These are phyloP conservation scores for Patella depressa DNA, from an alignment of 2,888 invertebrate genomes.

Conservation along the genomic window DNA sequence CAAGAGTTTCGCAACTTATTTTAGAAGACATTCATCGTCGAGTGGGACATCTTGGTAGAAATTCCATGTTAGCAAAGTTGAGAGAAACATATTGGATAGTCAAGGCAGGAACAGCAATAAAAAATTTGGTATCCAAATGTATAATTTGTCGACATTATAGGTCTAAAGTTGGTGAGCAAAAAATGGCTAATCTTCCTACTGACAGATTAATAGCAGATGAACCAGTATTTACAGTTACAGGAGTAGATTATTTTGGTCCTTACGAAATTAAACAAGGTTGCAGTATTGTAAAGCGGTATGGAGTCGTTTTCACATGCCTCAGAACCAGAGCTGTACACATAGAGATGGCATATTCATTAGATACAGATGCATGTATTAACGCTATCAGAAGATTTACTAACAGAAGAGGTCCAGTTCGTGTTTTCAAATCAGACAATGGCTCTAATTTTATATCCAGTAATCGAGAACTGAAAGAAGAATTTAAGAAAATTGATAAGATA, in stretches of 20 bases:
- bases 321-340: slow-evolving; percentile 29
- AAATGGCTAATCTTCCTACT: slow-evolving; percentile 18
- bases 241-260: slow-evolving; percentile 33
- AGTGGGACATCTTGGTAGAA: too few species aligned
- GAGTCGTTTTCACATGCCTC: slow-evolving; percentile 33
- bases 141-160: slow-evolving; percentile 6
- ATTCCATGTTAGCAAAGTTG: too few species aligned
- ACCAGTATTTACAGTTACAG: slow-evolving; percentile 21
- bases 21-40: too few species aligned
- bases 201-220: slow-evolving; percentile 12
- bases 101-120: slow-evolving; percentile 32
- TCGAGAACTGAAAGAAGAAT: slow-evolving; percentile 26
- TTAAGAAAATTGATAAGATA: slow-evolving; percentile 29
- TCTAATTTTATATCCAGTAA: slow-evolving; percentile 34
- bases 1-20: too few species aligned
- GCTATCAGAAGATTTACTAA: slow-evolving; percentile 29
- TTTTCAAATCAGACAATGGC: slow-evolving; percentile 31
- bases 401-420: slow-evolving; percentile 22
- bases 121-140: slow-evolving; percentile 18
- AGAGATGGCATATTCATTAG: slow-evolving; percentile 19
- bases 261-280: slow-evolving; percentile 30
- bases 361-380: too few species aligned
- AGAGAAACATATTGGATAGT: too few species aligned
- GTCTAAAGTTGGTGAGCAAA: neutral
- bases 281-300: slow-evolving; percentile 28